A percentile compares a stretch with the other conserved stretches of the same genome.
Conservation (phyloP, 2,113 vertebrate genomes). For the Lophotis ruficrista region DNA sequence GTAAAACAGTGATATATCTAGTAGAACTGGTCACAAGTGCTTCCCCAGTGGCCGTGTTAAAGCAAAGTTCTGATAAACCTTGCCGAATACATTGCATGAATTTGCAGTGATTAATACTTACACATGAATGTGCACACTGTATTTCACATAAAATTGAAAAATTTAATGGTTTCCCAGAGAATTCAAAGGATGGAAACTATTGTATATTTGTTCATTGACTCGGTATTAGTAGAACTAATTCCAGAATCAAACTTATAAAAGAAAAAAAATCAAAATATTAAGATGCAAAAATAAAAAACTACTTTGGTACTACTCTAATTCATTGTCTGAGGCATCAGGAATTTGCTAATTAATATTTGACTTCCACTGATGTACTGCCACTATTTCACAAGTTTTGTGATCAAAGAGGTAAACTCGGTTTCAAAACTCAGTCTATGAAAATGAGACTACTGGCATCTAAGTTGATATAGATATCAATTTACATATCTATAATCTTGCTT, state of each 20-base stretch:
- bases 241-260: neutral
- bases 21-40: neutral
- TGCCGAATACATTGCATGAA: neutral
- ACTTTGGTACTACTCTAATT: neutral
- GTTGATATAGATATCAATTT: neutral
- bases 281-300: neutral
- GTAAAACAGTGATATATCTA: neutral
- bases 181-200: neutral
- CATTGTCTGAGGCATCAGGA: neutral
- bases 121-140: neutral
- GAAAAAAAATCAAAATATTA: neutral
- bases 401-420: neutral
- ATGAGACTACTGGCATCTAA: neutral
- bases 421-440: slow-evolving; percentile 3
- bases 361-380: neutral
- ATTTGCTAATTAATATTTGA: neutral
- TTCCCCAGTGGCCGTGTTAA: neutral
- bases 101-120: neutral
- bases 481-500: neutral
- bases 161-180: neutral
- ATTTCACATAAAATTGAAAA: neutral
- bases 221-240: neutral
- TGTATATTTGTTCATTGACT: neutral
- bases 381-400: neutral
- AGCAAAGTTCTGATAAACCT: neutral